A percentile compares a stretch with the other conserved stretches of the same genome.
Conservation (phyloP, 2,797 vertebrate species). For the Muscicapa striata region DNA sequence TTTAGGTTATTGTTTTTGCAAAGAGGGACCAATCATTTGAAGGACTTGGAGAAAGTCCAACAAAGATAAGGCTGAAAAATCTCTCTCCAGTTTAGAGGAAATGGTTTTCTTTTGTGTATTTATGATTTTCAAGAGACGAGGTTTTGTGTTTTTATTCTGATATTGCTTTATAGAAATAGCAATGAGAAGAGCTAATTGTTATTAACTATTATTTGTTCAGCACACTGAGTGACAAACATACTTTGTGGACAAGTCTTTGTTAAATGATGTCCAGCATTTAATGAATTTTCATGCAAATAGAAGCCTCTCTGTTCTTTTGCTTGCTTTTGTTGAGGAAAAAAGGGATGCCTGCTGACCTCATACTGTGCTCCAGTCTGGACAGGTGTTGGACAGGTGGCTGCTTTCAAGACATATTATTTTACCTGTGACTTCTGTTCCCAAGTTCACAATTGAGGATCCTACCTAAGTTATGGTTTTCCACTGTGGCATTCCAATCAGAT, state of each 20-base stretch:
- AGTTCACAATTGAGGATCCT: not conserved
- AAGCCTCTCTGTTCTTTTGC: not conserved
- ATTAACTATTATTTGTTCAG: not conserved
- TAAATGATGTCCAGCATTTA: not conserved
- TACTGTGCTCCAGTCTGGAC: not conserved
- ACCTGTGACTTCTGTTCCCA: not conserved
- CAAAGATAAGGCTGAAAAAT: constrained; percentile 33
- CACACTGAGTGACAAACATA: not conserved
- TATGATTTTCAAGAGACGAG: not conserved
- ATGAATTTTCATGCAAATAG: not conserved
- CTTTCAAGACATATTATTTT: not conserved
- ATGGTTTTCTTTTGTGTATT: not conserved
- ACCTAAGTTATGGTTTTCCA: not conserved
- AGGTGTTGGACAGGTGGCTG: not conserved
- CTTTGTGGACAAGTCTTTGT: not conserved
- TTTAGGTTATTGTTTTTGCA: not conserved
- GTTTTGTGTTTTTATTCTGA: not conserved
- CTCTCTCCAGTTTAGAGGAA: not conserved
- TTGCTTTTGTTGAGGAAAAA: not conserved
- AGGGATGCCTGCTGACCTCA: not conserved
- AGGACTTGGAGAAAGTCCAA: constrained; percentile 25
- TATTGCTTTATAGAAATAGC: not conserved
- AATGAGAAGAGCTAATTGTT: not conserved
- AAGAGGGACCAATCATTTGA: not conserved
- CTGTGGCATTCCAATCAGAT: not conserved